Evolutionary conservation across 2,113 vertebrate species (phyloP).

Genomic region (Cranoglanis bouderius): DNA sequence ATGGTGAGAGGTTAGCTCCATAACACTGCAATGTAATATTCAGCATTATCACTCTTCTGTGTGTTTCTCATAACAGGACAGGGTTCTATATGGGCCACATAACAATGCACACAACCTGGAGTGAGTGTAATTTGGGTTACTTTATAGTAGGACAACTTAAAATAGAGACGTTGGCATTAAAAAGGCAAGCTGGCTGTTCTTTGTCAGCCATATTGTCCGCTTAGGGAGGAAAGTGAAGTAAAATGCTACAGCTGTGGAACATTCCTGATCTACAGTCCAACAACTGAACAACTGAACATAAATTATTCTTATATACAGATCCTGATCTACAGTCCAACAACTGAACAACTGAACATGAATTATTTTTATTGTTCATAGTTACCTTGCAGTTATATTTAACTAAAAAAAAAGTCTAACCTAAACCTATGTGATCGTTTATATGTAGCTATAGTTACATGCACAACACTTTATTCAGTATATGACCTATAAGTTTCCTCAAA

Average conservation of each 20-base stretch:
- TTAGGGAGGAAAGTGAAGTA: background rate
- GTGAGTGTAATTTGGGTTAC: background rate
- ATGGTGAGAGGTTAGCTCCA: background rate
- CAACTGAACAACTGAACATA: background rate
- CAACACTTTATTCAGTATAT: too few species aligned
- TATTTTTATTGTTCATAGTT: background rate
- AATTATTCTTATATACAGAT: too few species aligned
- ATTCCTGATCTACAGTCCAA: background rate
- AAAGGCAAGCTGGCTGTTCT: background rate
- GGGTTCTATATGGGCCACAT: slow-evolving; percentile 9
- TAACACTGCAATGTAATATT: background rate
- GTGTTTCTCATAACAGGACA: background rate
- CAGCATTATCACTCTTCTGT: background rate
- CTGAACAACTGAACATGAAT: background rate
- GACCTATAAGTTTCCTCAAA: too few species aligned
- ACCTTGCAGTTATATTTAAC: background rate
- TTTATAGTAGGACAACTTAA: slow-evolving; percentile 28
- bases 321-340: background rate
- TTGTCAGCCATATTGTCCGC: slow-evolving; percentile 5
- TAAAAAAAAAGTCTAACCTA: background rate
- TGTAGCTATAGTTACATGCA: too few species aligned
- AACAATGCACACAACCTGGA: slow-evolving; percentile 1
- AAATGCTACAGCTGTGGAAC: background rate
- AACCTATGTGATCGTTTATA: too few species aligned
- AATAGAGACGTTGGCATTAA: background rate